Percentiles rank a stretch among this genome's conserved stretches.
These are phyloP conservation scores for Thymelicus sylvestris DNA, from an alignment of 2,888 invertebrate genomes.

Conservation along the genomic window DNA sequence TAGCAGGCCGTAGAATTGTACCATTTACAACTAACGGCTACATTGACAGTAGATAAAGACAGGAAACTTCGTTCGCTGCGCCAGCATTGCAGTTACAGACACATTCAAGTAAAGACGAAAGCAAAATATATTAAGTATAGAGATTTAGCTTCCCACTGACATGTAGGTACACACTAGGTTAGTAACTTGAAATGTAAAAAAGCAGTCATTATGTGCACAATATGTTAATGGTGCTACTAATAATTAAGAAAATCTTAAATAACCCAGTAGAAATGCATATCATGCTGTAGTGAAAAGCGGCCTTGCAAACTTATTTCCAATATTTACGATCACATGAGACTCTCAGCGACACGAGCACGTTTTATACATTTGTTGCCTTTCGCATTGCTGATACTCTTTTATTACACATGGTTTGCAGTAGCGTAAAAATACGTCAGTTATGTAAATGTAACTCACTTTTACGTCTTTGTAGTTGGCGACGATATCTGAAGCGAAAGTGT, in stretches of 20 bases:
- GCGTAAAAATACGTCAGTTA: neutral
- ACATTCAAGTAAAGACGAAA: neutral
- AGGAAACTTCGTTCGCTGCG: neutral
- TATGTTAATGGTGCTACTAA: no score
- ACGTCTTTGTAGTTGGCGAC: conserved; percentile 91
- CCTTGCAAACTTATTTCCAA: conserved; percentile 8
- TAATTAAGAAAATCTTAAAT: neutral
- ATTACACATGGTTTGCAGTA: conserved; percentile 9
- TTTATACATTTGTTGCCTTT: conserved; percentile 12
- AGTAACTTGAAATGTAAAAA: neutral
- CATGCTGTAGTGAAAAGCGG: neutral
- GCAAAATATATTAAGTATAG: neutral
- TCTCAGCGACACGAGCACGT: conserved; percentile 17
- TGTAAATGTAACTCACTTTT: conserved; percentile 86
- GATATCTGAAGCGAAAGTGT: conserved; percentile 91
- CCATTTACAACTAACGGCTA: neutral
- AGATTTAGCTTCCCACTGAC: neutral
- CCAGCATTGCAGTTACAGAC: neutral
- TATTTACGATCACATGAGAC: conserved; percentile 10
- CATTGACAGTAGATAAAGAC: neutral
- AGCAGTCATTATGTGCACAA: no score
- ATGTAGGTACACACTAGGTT: neutral
- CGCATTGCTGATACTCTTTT: conserved; percentile 17
- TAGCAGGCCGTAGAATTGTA: neutral
- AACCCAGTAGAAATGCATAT: neutral